Evolutionary conservation across 1,140 invertebrate species (phyloP), one percentile per base, ranked within the genome.

Genomic region (Carcinoscorpius rotundicauda): DNA sequence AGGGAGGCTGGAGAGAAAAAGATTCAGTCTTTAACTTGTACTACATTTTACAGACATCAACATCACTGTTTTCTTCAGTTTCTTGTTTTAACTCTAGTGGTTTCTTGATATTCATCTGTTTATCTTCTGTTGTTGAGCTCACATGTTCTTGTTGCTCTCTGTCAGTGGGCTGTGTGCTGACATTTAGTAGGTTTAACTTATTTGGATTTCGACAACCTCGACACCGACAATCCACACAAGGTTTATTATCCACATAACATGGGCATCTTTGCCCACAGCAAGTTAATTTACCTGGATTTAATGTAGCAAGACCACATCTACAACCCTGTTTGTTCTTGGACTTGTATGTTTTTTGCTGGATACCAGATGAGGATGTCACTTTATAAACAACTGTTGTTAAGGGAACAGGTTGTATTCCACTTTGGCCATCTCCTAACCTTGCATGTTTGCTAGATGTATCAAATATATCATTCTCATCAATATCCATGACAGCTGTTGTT

Each of bases 181-280:
- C 29, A 29, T 29, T 29, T 29, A 29, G 29, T 29, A 29, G 29
- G 29, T 29, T 29, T 29, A 52, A 9, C 11, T 63, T 83, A 72
- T 90, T 86, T 10, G 91, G 91, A 82, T 96, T 96, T 74, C 89
- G 78, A 76, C 92, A 96, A 5, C 91, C 92, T 76, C 87, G 83
- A 78, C 92, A 96, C 75, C 86, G 86, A 77, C 92, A 96, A 68
- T 88, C 87, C 51, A 87, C 80, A 74, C 91, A 94, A 8, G 89
- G 85, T 77, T 87, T 90, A 73, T 84, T 86, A 71, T 87, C 88
- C 63, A 89, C 88, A 78, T 94, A 96, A 79, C 92, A 96, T 0
- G 91, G 89, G 80, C 92, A 96, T 66, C 91, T 81, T 75, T 94
- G 91, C 4, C 91, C 91, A 76, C 91, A 92, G 77, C 92, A 96